Percentiles rank a stretch among this genome's conserved stretches.
phyloP scores from a whole-genome alignment of 1,140 invertebrate species.

The Aphidius gifuensis region DNA sequence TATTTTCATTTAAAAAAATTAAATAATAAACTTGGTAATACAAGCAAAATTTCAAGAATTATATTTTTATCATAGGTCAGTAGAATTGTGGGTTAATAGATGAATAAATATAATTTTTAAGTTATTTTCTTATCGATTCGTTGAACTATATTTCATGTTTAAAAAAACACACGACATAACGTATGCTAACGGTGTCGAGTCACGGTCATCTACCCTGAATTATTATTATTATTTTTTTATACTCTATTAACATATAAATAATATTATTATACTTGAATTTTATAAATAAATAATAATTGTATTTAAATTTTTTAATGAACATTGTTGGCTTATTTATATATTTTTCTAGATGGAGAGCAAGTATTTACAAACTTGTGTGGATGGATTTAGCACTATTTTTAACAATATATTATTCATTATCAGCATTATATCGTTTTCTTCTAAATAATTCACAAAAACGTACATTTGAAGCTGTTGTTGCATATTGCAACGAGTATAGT shows the following conservation, averaged over 20 bases:
- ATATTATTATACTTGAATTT: not conserved
- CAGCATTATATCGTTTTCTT: conserved; percentile 59
- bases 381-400: conserved; percentile 65
- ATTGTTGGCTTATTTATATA: conserved; percentile 2
- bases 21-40: no score
- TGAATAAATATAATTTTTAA: no score
- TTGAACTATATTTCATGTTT: no score
- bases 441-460: conserved; percentile 59
- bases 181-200: not conserved
- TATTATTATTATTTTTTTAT: not conserved
- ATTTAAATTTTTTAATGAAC: not conserved
- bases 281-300: no score
- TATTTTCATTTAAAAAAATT: no score
- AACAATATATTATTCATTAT: conserved; percentile 61
- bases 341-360: conserved; percentile 67
- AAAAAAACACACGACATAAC: not conserved
- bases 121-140: no score
- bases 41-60: no score
- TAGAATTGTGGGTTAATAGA: no score
- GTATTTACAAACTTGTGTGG: conserved; percentile 74
- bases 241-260: not conserved
- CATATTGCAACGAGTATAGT: conserved; percentile 75
- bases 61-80: no score
- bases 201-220: not conserved
- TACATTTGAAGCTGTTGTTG: conserved; percentile 72